Percentiles rank a stretch among this genome's conserved stretches.
Evolutionary conservation across 2,797 vertebrate genomes (phyloP).

Genomic region (Sebastes minor): DNA sequence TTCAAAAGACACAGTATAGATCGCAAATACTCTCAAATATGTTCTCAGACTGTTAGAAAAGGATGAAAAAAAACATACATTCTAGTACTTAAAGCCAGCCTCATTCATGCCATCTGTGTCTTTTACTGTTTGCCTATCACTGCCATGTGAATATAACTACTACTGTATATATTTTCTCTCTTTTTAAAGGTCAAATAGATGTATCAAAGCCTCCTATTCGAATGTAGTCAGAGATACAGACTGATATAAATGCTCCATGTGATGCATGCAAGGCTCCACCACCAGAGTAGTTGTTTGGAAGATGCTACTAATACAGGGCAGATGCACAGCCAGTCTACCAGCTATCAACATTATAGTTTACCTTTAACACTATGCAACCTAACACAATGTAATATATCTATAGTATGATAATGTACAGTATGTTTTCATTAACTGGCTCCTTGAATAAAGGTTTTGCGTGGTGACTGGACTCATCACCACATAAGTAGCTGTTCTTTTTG

Average conservation of each 20-base stretch:
- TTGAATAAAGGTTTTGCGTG: constrained; percentile 68
- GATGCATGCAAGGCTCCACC: constrained; percentile 2
- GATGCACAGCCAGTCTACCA: not conserved
- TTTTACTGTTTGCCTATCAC: constrained; percentile 62
- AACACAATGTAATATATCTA: constrained; percentile 34
- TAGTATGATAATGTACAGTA: constrained; percentile 45
- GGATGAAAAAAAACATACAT: constrained; percentile 18
- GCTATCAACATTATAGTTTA: constrained; percentile 23
- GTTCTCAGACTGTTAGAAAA: constrained; percentile 34
- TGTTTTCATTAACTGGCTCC: constrained; percentile 32
- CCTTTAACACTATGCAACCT: constrained; percentile 25
- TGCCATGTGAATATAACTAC: constrained; percentile 71
- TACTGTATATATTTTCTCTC: constrained; percentile 53
- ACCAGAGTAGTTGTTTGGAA: not conserved
- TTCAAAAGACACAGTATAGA: constrained; percentile 37
- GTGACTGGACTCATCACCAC: constrained; percentile 57
- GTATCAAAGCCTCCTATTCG: constrained; percentile 28
- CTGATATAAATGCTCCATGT: not conserved
- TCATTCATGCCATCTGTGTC: constrained; percentile 41
- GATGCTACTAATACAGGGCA: not conserved
- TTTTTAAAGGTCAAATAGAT: constrained; percentile 25
- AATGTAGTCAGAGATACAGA: constrained; percentile 31
- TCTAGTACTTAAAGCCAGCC: constrained; percentile 76
- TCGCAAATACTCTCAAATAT: constrained; percentile 10
- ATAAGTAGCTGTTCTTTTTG: not conserved